phyloP scores from a whole-genome alignment of 1,140 invertebrate genomes.

The Drosophila nebulosa region DNA sequence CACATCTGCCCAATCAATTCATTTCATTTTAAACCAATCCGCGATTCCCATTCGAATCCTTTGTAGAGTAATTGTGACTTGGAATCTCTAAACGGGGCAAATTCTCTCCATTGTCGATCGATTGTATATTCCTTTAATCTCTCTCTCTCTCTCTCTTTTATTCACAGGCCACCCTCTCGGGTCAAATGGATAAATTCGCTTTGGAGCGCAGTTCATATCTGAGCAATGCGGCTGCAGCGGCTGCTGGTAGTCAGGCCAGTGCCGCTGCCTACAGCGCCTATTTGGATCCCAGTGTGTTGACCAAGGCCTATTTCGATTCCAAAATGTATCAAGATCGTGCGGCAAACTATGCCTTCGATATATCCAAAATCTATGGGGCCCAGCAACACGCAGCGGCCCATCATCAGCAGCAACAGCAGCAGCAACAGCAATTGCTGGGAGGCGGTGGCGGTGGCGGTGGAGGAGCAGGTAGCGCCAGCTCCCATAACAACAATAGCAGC shows the following conservation, averaged over 20 bases:
- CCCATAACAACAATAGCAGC: constrained; percentile 74
- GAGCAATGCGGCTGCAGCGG: constrained; percentile 61
- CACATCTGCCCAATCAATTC: background rate
- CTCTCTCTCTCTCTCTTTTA: no score
- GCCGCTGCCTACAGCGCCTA: constrained; percentile 83
- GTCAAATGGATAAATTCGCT: constrained; percentile 80
- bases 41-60: no score
- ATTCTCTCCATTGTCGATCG: no score
- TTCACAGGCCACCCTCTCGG: constrained; percentile 63
- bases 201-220: constrained; percentile 80
- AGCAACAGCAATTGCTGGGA: constrained; percentile 54
- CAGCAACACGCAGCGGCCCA: constrained; percentile 68
- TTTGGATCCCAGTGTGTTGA: constrained; percentile 87
- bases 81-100: no score
- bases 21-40: no score
- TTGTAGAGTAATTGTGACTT: no score
- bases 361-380: constrained; percentile 85
- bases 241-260: constrained; percentile 70
- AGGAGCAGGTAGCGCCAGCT: constrained; percentile 57
- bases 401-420: constrained; percentile 68
- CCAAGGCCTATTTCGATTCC: constrained; percentile 90
- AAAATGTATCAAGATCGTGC: constrained; percentile 91
- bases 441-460: constrained; percentile 28
- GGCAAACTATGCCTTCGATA: constrained; percentile 85
- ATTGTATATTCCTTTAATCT: no score